phyloP scores from a whole-genome alignment of 2,888 invertebrate species.

The Acleris laterana region DNA sequence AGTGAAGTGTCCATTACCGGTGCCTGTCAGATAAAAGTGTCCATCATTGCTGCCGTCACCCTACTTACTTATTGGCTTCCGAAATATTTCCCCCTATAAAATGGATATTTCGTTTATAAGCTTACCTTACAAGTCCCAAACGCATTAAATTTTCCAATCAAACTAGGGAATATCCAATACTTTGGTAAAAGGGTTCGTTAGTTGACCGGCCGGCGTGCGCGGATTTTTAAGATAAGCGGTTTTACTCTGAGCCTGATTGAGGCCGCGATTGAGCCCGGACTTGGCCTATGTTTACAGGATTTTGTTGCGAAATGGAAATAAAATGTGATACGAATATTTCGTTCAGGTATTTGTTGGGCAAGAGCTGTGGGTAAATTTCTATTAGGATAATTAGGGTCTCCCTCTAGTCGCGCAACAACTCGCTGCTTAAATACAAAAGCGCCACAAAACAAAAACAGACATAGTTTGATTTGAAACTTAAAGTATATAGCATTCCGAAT shows the following conservation, averaged over 20 bases:
- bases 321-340: not conserved
- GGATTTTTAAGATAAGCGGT: constrained; percentile 36
- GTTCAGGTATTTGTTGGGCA: too few relatives aligned
- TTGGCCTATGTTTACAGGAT: constrained; percentile 4
- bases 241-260: constrained; percentile 30
- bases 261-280: constrained; percentile 17
- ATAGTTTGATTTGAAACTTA: too few relatives aligned
- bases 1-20: too few relatives aligned
- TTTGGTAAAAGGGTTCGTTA: constrained; percentile 34
- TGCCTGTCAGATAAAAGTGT: too few relatives aligned
- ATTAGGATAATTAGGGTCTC: too few relatives aligned
- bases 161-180: constrained; percentile 34
- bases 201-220: constrained; percentile 17
- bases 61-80: not conserved
- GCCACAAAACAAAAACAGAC: too few relatives aligned
- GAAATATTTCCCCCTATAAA: not conserved
- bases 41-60: too few relatives aligned
- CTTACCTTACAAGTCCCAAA: constrained; percentile 27
- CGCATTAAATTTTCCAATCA: constrained; percentile 35
- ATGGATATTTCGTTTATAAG: constrained; percentile 6
- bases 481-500: too few relatives aligned
- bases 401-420: too few relatives aligned
- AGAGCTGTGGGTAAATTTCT: too few relatives aligned
- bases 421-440: too few relatives aligned
- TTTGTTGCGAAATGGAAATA: not conserved